phyloP scores from a whole-genome alignment of 2,797 vertebrate species.

The Enteromius radiatus region DNA sequence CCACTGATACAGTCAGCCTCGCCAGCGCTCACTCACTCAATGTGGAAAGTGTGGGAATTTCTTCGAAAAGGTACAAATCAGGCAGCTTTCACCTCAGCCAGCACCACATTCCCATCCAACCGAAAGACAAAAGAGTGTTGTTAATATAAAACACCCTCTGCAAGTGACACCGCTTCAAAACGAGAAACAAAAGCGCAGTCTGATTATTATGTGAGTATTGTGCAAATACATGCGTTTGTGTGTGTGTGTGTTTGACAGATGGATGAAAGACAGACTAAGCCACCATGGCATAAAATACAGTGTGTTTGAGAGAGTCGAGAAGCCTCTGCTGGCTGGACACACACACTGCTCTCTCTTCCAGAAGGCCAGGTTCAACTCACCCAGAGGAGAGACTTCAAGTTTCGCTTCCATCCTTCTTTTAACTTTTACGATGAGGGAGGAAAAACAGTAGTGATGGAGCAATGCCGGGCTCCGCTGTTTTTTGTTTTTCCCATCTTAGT shows the following conservation, averaged over 20 bases:
- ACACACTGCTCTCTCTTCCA: slow-evolving; percentile 45
- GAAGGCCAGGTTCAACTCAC: slow-evolving; percentile 43
- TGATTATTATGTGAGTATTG: slow-evolving; percentile 35
- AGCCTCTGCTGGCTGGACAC: slow-evolving; percentile 31
- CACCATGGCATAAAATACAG: slow-evolving; percentile 23
- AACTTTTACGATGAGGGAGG: slow-evolving; percentile 52
- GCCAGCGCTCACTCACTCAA: slow-evolving; percentile 18
- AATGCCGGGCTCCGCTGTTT: slow-evolving; percentile 28
- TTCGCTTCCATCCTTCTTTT: slow-evolving; percentile 54
- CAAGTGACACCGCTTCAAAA: slow-evolving; percentile 33
- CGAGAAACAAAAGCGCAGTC: slow-evolving; percentile 41
- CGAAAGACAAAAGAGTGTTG: slow-evolving; percentile 55
- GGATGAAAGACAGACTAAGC: slow-evolving; percentile 26
- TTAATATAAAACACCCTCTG: slow-evolving; percentile 47
- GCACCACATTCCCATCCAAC: slow-evolving; percentile 48
- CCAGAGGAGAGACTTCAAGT: slow-evolving; percentile 30
- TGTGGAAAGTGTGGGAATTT: slow-evolving; percentile 54
- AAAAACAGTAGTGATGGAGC: slow-evolving; percentile 53
- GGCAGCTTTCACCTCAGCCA: slow-evolving; percentile 30
- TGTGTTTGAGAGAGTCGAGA: slow-evolving; percentile 46
- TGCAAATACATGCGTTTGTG: slow-evolving; percentile 22
- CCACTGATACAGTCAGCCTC: slow-evolving; percentile 10
- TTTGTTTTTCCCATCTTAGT: slow-evolving; percentile 33
- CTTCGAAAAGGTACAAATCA: slow-evolving; percentile 44
- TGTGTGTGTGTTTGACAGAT: slow-evolving; percentile 23